Evolutionary conservation across 2,113 vertebrate genomes (phyloP), one percentile per base, ranked within the genome.

Genomic region (Pelodiscus sinensis): DNA sequence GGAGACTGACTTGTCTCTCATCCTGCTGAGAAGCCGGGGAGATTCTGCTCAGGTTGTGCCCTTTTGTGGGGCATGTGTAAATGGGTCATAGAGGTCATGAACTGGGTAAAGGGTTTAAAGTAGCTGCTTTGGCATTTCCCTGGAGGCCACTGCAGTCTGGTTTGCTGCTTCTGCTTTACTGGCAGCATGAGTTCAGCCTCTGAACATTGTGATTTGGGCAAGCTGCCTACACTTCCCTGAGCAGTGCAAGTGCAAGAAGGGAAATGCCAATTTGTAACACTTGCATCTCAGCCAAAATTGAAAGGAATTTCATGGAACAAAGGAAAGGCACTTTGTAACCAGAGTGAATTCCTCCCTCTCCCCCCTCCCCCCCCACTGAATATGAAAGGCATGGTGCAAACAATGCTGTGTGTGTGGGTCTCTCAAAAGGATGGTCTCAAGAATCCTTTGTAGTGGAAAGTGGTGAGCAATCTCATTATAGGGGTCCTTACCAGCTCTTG

Each of bases 81-180:
- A 77, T 77, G 73, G 73, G 38, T 13, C 11, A 25, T 5, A 11
- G 38, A 75, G 19, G 71, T 75, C 38, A 75, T 24, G 35, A 50
- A 77, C 22, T 77, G 44, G 22, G 24, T 24, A 21, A 77, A 77
- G 73, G 22, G 73, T 50, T 77, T 50, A 77, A 38, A 44, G 24
- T 44, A 77, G 73, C 73, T 77, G 73, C 38, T 44, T 25, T 24
- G 71, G 38, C 88, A 85, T 75, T 52, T 54, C 14, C 7, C 44
- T 57, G 78, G 57, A 31, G 68, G 31, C 21, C 24, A 56, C 9
- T 19, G 58, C 60, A 71, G 21, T 56, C 80, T 56, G n/a, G n/a
- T 38, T 2, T 0, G 0, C 8, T 27, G 38, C 55, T 44, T 19
- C 38, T 55, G 57, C 0, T 1, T 71, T 19, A 19, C 31, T 71